A percentile compares a stretch with the other conserved stretches of the same genome.
Evolutionary conservation across 2,888 invertebrate genomes (phyloP).

Genomic region (Slavum lentiscoides): DNA sequence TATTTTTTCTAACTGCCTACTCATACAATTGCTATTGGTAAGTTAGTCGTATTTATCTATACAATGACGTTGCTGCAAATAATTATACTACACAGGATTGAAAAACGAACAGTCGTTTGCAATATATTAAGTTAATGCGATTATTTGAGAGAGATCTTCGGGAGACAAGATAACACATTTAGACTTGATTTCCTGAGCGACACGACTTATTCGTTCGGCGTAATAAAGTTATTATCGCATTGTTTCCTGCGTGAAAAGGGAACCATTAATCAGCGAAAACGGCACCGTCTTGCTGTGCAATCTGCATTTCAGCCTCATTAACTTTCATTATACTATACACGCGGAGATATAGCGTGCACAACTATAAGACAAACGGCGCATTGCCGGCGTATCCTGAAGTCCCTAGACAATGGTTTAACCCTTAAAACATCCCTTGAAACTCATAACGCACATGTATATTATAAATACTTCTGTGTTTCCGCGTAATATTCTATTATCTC

Average conservation of each 20-base stretch:
- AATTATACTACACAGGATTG: slow-evolving; percentile 19
- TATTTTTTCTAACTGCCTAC: too few relatives aligned
- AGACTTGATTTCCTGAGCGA: slow-evolving; percentile 43
- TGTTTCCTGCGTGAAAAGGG: slow-evolving; percentile 36
- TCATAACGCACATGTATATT: slow-evolving; percentile 35
- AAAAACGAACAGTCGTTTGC: slow-evolving; percentile 12
- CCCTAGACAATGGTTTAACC: slow-evolving; percentile 52
- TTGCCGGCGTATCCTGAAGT: slow-evolving; percentile 19
- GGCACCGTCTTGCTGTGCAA: slow-evolving; percentile 52
- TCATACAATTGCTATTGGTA: too few relatives aligned
- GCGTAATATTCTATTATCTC: slow-evolving; percentile 52
- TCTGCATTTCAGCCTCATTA: slow-evolving; percentile 54
- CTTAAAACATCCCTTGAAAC: slow-evolving; percentile 50
- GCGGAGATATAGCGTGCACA: slow-evolving; percentile 33
- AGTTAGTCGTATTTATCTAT: too few relatives aligned
- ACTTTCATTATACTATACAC: slow-evolving; percentile 51
- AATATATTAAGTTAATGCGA: slow-evolving; percentile 29
- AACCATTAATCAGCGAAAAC: slow-evolving; percentile 52
- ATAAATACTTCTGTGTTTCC: slow-evolving; percentile 51
- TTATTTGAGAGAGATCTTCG: slow-evolving; percentile 15
- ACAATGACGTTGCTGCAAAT: too few relatives aligned
- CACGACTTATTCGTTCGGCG: slow-evolving; percentile 34
- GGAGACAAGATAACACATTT: slow-evolving; percentile 31
- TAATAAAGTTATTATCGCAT: slow-evolving; percentile 53
- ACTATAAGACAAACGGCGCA: slow-evolving; percentile 47